phyloP scores from a whole-genome alignment of 2,888 invertebrate species.

The Amphipoea lucens region DNA sequence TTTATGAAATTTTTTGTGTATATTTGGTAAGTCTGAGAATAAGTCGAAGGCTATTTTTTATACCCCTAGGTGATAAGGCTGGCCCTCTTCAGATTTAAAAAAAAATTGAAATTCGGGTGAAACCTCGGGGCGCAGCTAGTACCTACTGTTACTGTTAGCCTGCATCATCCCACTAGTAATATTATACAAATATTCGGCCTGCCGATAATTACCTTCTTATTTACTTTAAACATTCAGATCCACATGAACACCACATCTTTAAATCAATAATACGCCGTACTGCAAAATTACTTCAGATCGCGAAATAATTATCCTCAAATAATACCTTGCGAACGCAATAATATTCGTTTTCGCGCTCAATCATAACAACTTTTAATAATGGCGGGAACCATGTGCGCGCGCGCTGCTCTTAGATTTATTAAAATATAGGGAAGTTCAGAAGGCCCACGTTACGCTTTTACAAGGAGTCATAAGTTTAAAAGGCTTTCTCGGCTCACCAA shows the following conservation, averaged over 20 bases:
- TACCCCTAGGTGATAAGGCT: no score
- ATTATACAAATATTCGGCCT: neutral
- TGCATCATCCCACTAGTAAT: no score
- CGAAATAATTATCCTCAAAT: conserved; percentile 50
- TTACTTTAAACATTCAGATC: neutral
- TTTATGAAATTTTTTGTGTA: no score
- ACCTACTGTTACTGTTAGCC: no score
- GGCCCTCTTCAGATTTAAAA: no score
- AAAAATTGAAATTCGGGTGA: no score
- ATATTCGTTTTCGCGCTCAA: conserved; percentile 57
- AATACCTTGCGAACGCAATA: conserved; percentile 38
- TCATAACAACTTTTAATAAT: conserved; percentile 57
- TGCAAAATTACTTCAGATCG: conserved; percentile 17
- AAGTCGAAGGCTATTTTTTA: no score
- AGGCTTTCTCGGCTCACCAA: neutral
- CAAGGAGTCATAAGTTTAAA: neutral
- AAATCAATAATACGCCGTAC: conserved; percentile 4
- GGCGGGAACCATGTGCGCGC: conserved; percentile 33
- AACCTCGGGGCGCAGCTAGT: no score
- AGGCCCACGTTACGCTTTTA: neutral
- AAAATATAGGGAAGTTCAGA: conserved; percentile 22
- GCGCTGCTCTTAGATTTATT: neutral
- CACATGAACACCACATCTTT: conserved; percentile 7
- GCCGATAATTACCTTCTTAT: neutral
- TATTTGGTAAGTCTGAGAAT: no score